Evolutionary conservation across 2,113 vertebrate species (phyloP).

Genomic region (Oncorhynchus tshawytscha): DNA sequence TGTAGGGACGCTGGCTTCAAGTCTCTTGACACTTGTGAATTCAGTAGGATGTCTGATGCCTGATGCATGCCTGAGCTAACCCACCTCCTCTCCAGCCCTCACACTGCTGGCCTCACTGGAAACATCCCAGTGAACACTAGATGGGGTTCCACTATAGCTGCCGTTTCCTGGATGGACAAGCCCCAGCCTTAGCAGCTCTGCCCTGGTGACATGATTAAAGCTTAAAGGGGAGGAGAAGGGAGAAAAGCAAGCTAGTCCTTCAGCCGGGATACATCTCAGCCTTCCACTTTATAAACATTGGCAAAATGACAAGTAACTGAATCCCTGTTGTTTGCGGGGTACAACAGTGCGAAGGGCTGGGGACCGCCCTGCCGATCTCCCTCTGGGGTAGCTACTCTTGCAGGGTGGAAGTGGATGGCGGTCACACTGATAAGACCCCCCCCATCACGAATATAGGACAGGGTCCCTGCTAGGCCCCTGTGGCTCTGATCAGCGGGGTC

Average conservation of each 20-base stretch:
- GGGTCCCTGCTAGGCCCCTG: constrained; percentile 88
- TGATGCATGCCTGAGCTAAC: constrained; percentile 24
- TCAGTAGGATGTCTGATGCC: constrained; percentile 54
- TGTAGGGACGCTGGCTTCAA: constrained; percentile 57
- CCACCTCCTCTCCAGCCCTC: constrained; percentile 63
- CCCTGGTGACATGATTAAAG: constrained; percentile 85
- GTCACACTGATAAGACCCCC: constrained; percentile 91
- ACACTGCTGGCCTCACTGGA: constrained; percentile 57
- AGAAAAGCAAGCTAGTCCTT: constrained; percentile 73
- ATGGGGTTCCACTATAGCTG: constrained; percentile 90
- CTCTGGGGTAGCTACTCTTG: constrained; percentile 87
- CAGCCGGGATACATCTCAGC: constrained; percentile 84
- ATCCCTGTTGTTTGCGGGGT: constrained; percentile 86
- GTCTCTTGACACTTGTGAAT: constrained; percentile 72
- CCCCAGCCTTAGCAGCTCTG: constrained; percentile 81
- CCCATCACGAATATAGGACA: constrained; percentile 83
- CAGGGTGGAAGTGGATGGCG: constrained; percentile 86
- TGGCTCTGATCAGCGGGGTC: constrained; percentile 87
- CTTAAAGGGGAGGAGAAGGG: constrained; percentile 70
- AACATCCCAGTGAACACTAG: constrained; percentile 89
- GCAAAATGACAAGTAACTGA: constrained; percentile 89
- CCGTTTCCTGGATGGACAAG: constrained; percentile 75
- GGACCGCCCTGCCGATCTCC: constrained; percentile 88
- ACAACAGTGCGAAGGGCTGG: constrained; percentile 72
- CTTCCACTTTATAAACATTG: constrained; percentile 92